Base-by-base conservation (phyloP, 1,140 invertebrate species). In the Drosophila nikananu region DNA sequence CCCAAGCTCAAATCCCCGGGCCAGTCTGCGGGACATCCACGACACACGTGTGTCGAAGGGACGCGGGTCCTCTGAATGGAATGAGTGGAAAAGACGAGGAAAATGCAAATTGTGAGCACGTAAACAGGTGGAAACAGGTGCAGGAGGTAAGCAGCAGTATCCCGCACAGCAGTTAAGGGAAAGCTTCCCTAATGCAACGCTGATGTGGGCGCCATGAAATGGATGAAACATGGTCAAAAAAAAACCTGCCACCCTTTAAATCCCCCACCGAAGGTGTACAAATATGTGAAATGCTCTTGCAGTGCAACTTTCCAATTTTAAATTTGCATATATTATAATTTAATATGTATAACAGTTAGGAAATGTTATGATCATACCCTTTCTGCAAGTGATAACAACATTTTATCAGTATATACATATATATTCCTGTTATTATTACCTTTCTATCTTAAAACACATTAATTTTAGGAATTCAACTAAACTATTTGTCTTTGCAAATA, bases 71-170 rank as follows among this genome's bases (percentile, higher is more conserved):
- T 12, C 19, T 12, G 19, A 5, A 7, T 39, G 55, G 6, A 27
- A 32, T 59, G 42, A 21, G 21, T 12, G 13, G 9, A 21, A 39
- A 52, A 15, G 44, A 49, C 71, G 49, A 32, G 58, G 61, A 19
- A 72, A 73, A 82, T 79, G 76, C 60, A 83, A 87, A 87, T 79
- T 79, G 62, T 48, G 64, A 61, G 71, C 83, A 86, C 83, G 83
- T 86, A 77, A 87, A 77, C 83, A 77, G 75, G 70, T 75, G 72
- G 55, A 68, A 75, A 59, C 57, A 81, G 63, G 63, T 60, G 48
- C 59, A 77, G 39, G 35, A 37, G 57, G 21, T 12, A 49, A 37
- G 35, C 25, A 49, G 17, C 35, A 72, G 67, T 35, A 60, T 49
- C 17, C 46, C 44, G 5, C 27, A 39, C 12, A 41, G 63, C 46